Evolutionary conservation across 2,113 vertebrate species (phyloP).

Genomic region (Engystomops pustulosus): DNA sequence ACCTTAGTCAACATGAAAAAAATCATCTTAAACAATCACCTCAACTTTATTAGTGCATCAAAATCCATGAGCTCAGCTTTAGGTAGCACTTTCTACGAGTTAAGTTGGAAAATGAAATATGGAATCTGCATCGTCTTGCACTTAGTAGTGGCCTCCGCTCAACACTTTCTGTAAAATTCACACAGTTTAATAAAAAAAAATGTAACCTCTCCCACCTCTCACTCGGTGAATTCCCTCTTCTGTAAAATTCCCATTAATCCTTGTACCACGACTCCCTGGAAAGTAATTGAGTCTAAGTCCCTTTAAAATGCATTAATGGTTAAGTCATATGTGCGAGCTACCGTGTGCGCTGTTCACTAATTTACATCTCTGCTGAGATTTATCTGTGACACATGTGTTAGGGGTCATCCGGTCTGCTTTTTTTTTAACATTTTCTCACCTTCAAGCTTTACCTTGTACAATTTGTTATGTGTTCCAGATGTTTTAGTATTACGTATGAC

Average conservation of each 20-base stretch:
- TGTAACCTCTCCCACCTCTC: constrained; percentile 15
- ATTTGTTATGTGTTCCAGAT: constrained; percentile 56
- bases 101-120: constrained; percentile 7
- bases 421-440: constrained; percentile 34
- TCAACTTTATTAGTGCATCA: background rate
- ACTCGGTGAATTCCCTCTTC: background rate
- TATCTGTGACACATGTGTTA: constrained; percentile 33
- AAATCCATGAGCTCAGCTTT: background rate
- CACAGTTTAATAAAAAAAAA: background rate
- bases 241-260: constrained; percentile 43
- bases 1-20: background rate
- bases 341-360: constrained; percentile 51
- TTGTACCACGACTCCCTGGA: constrained; percentile 23
- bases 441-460: constrained; percentile 42
- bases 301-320: constrained; percentile 54
- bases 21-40: background rate
- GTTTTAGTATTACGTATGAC: constrained; percentile 22
- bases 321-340: constrained; percentile 55
- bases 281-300: constrained; percentile 53
- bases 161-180: background rate
- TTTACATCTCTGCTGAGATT: constrained; percentile 53
- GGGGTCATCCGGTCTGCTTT: constrained; percentile 56
- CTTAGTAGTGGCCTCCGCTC: background rate
- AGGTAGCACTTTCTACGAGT: background rate
- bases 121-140: constrained; percentile 2